Base-by-base conservation (phyloP, 2,113 vertebrate species). In the Labeo catla region DNA sequence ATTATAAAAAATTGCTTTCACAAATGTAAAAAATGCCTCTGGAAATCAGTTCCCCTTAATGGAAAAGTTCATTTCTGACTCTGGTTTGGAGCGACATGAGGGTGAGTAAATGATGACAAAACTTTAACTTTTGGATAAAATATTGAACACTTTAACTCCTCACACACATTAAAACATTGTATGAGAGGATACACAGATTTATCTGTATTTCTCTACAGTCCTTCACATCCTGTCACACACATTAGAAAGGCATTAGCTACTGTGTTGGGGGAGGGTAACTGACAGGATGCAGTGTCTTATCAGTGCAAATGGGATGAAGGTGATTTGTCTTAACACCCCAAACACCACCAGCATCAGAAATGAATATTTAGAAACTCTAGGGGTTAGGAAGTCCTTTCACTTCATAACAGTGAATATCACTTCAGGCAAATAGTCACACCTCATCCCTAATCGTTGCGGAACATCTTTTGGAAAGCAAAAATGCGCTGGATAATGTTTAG, bases 311-410 rank as follows among this genome's bases (percentile, higher is more conserved):
- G 65, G 8, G 59, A 54, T 70, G 52, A 70, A 66, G 61, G 15
- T 82, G 72, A 63, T 85, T 84, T 81, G 79, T 66, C 34, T 61
- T 47, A 80, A 78, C 88, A 72, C 85, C 28, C 5, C 57, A 39
- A 77, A 73, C 54, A 86, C 61, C 21, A 70, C 45, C 19, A 61
- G 34, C 28, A 12, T 74, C 81, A 45, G 28, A 34, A 83, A 61
- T 34, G 3, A 89, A 89, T 84, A 84, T 81, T 70, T 39, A 52
- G 61, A 84, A 77, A 52, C 81, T 68, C 36, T 21, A n/a, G 82
- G 76, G 68, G 76, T 39, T 59, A 89, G 81, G 59, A 84, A 76
- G 85, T 76, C 16, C 61, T 86, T 80, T 84, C 50, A 52, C 59
- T 50, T 63, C 61, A 21, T 86, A 76, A 86, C 21, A 39, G 84